Evolutionary conservation across 2,888 invertebrate genomes (phyloP), one percentile per base, ranked within the genome.

Genomic region (Xylocampa areola): DNA sequence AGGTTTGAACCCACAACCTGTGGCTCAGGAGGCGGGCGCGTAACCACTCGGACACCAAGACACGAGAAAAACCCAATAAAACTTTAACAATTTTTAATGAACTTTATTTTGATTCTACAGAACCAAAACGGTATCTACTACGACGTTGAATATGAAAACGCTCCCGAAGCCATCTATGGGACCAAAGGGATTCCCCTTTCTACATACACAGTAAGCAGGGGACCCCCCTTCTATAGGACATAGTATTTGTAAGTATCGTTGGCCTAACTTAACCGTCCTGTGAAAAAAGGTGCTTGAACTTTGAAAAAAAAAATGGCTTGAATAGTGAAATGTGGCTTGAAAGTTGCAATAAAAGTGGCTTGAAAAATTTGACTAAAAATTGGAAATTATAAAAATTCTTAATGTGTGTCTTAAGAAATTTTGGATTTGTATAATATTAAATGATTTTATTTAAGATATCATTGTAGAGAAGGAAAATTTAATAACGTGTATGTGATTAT

Each of bases 81-180:
- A 27, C 4, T 6, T 6, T 14, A 14, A 14, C 6, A 30, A 19
- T 14, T 11, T 14, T 17, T 13, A 3, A 21, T 7, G 7, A 4
- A 13, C 1, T 1, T 11, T 2, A 2, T 21, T 41, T 27, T 27
- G n/a, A 2, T 29, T 0, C 47, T 54, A 11, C 92, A 98, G 98
- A 97, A 97, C 88, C 97, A 97, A 94, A 97, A 96, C 72, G 97
- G 97, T 44, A 97, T 98, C 75, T 98, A 98, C 88, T 98, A 98
- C 81, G 98, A 98, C 81, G 97, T 98, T 21, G 98, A 98, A 68
- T 97, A 97, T 77, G 97, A 97, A 81, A 95, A 96, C 77, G 94
- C 95, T 10, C 94, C 94, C 0, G 95, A 95, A 77, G 90, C 91
- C 0, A 94, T 95, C 64, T 95, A 95, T 70, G 95, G 95, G 4